Evolutionary conservation across 2,888 invertebrate species (phyloP).

Genomic region (Hetaerina titia): DNA sequence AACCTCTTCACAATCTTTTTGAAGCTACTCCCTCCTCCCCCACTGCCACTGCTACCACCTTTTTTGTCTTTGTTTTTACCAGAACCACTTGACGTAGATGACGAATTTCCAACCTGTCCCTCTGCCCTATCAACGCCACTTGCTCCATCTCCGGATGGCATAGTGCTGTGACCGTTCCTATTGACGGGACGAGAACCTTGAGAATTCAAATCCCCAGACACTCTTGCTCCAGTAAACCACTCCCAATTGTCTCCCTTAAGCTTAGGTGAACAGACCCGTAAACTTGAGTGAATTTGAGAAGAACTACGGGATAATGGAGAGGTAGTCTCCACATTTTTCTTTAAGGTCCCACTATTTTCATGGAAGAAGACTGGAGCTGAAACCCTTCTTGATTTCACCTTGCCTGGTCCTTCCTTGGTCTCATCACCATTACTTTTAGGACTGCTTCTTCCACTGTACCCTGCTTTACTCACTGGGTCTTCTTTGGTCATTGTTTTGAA

Average conservation of each 20-base stretch:
- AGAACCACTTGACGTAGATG: constrained; percentile 38
- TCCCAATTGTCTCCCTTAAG: constrained; percentile 76
- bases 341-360: background rate
- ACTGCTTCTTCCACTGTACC: background rate
- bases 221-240: constrained; percentile 70
- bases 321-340: constrained; percentile 7
- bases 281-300: constrained; percentile 50
- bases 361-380: constrained; percentile 43
- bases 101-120: background rate
- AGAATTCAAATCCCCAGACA: constrained; percentile 42
- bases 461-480: background rate
- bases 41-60: constrained; percentile 29
- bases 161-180: constrained; percentile 35
- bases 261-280: constrained; percentile 70
- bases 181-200: constrained; percentile 13
- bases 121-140: background rate
- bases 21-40: constrained; percentile 55
- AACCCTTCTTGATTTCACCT: constrained; percentile 48
- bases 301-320: constrained; percentile 53
- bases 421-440: constrained; percentile 8
- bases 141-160: constrained; percentile 7
- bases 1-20: constrained; percentile 57
- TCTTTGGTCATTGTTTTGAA: background rate
- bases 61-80: constrained; percentile 58
- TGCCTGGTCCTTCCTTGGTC: constrained; percentile 23